phyloP scores from a whole-genome alignment of 2,797 vertebrate species.

The Synaphobranchus kaupii region DNA sequence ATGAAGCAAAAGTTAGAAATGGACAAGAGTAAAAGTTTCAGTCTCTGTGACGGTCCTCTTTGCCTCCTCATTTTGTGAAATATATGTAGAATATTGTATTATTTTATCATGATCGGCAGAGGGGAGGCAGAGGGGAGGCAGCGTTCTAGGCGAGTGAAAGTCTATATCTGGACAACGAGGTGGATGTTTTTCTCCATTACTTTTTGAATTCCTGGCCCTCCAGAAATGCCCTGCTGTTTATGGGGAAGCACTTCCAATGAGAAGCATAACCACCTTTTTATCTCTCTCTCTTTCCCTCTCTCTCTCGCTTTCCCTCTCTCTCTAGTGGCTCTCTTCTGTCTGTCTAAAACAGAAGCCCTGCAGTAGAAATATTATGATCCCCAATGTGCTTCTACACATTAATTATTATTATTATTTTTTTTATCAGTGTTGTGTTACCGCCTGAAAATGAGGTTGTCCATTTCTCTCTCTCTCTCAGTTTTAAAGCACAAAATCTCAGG shows the following conservation, averaged over 20 bases:
- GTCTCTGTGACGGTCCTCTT: no score
- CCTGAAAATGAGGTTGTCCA: background rate
- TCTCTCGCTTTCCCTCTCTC: background rate
- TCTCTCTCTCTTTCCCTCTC: background rate
- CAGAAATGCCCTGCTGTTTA: background rate
- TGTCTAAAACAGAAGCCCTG: background rate
- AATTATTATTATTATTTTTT: fast-evolving
- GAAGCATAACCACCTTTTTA: background rate
- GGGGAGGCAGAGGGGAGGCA: no score
- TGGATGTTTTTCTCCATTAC: background rate
- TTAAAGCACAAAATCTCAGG: background rate
- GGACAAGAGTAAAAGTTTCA: no score
- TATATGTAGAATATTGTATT: no score
- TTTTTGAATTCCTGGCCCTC: background rate
- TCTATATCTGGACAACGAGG: background rate
- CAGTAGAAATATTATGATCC: no score
- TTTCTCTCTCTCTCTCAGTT: background rate
- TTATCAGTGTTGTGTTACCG: background rate
- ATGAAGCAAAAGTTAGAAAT: no score
- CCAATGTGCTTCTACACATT: no score
- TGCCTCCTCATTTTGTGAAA: no score
- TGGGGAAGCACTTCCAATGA: background rate
- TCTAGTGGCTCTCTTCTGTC: background rate
- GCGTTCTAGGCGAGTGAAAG: background rate
- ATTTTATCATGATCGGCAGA: no score